Conservation (phyloP, 2,113 vertebrate species). For the Empidonax traillii region DNA sequence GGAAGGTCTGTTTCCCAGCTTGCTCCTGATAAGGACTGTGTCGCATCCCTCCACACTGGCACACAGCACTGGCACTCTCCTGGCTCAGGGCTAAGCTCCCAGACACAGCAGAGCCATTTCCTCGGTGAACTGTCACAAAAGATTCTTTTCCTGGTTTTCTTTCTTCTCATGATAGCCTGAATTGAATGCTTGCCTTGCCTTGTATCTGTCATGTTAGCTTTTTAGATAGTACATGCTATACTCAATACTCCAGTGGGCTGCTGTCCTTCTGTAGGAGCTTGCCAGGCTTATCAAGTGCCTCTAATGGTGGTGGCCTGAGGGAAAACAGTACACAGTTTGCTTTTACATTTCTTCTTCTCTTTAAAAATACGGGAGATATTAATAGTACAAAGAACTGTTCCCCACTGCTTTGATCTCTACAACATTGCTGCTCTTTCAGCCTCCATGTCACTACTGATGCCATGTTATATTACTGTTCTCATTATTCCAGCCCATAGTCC, state of each 20-base stretch:
- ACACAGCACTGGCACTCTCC: background rate
- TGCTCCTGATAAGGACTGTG: background rate
- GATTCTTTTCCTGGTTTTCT: background rate
- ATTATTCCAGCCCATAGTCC: background rate
- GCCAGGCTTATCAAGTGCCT: conserved; percentile 45
- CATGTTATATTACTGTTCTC: conserved; percentile 33
- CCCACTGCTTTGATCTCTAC: conserved; percentile 64
- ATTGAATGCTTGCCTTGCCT: conserved; percentile 49
- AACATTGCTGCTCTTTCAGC: conserved; percentile 48
- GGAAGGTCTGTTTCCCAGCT: background rate
- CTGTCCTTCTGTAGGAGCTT: conserved; percentile 22
- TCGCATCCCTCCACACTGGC: background rate
- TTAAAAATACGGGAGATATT: conserved; percentile 61
- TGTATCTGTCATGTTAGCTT: conserved; percentile 69
- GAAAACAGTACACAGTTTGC: conserved; percentile 57
- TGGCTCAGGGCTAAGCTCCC: background rate
- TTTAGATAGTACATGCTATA: conserved; percentile 27
- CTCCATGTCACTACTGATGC: conserved; percentile 19
- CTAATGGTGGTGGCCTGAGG: conserved; percentile 65
- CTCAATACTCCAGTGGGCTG: conserved; percentile 29
- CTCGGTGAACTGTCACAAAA: background rate
- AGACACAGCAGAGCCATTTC: background rate
- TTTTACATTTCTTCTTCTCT: conserved; percentile 56
- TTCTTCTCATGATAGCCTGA: background rate
- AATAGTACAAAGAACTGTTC: conserved; percentile 56